phyloP scores from a whole-genome alignment of 92 coral and sea anemone genomes.

The Micromussa lordhowensis region DNA sequence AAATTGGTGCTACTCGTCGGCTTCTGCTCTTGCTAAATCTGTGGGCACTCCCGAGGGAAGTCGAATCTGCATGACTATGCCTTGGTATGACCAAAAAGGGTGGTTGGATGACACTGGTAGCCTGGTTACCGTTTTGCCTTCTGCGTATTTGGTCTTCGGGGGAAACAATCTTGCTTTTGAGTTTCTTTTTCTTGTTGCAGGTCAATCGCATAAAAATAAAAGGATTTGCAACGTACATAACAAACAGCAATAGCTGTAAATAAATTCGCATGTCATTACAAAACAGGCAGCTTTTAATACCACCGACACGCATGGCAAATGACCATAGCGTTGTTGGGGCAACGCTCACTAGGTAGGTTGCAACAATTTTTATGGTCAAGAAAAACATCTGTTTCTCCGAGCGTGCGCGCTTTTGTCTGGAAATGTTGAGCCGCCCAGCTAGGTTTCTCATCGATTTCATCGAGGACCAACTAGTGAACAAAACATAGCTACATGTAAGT shows the following conservation, averaged over 20 bases:
- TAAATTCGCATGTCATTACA: slow-evolving; percentile 16
- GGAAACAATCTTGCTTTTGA: background rate
- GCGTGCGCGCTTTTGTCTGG: background rate
- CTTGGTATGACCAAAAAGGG: background rate
- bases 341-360: background rate
- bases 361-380: slow-evolving; percentile 2
- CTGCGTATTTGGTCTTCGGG: background rate
- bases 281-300: background rate
- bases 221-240: slow-evolving; percentile 7
- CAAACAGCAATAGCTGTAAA: slow-evolving; percentile 1
- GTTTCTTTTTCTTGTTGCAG: background rate
- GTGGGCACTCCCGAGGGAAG: background rate
- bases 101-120: too few relatives aligned
- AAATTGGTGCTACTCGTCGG: background rate
- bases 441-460: slow-evolving; percentile 21
- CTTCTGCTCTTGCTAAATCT: background rate
- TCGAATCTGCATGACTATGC: background rate
- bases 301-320: slow-evolving; percentile 6
- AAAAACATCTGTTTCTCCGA: background rate
- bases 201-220: slow-evolving; percentile 3
- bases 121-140: background rate
- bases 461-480: slow-evolving; percentile 1
- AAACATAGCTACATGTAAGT: slow-evolving; percentile 12
- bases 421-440: background rate
- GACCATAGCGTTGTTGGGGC: background rate